Base-by-base conservation (phyloP, 2,888 invertebrate genomes). In the Epistrophe eligans region DNA sequence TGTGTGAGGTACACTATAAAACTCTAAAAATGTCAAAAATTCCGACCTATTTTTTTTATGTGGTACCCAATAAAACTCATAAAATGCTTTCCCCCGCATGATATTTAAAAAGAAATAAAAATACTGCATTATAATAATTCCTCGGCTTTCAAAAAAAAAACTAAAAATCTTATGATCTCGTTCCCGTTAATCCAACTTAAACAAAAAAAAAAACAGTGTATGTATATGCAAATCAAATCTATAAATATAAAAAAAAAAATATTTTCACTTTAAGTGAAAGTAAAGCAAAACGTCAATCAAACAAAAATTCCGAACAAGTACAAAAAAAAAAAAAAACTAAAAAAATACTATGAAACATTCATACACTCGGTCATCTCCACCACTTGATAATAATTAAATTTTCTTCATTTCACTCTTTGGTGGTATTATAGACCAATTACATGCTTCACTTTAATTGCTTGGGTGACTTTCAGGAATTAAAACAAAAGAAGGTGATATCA, bases 401-500 rank as follows among this genome's bases (percentile, higher is more conserved):
- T 45, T 67, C 52, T 81, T 72, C 17, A 73, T 84, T 84, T 70
- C 80, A 77, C 81, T 66, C 66, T 81, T 84, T 43, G 77, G 77
- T 17, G 73, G 71, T 35, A 60, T 32, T 7, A 19, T 62, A 40
- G 1, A 62, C 81, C 60, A 77, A 84, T 84, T 81, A 84, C 81
- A 81, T 73, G 62, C 67, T 70, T 67, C 38, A 57, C 72, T 62
- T 40, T 84, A 81, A 84, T 84, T 84, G 81, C 67, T 32, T 57
- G 19, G 72, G 73, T 77, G 77, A 84, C 77, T 81, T 77, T 72
- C 55, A 72, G 24, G 72, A 84, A 73, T 70, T 67, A 84, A 81
- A 73, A 81, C 66, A 80, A 77, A 77, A 81, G 73, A 72, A 67
- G 84, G 77, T 80, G 80, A 84, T 84, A 71, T 79, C 83, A 83